A percentile compares a stretch with the other conserved stretches of the same genome.
Evolutionary conservation across 2,797 vertebrate species (phyloP).

Genomic region (Dicrostonyx torquatus): DNA sequence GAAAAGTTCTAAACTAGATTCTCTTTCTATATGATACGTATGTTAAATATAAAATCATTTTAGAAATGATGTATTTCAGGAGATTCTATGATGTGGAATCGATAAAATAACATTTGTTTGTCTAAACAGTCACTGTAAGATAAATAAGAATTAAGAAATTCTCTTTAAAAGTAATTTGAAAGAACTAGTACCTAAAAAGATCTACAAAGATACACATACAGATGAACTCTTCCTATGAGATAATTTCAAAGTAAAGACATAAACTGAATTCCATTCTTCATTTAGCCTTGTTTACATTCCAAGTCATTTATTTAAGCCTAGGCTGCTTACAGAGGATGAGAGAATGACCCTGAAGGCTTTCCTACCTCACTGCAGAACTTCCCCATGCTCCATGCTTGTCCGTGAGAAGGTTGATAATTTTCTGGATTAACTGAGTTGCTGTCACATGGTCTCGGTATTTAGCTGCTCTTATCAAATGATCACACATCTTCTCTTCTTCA

Average conservation of each 20-base stretch:
- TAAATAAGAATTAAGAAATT: constrained; percentile 1
- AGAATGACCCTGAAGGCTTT: background rate
- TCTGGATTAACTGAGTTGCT: constrained; percentile 96
- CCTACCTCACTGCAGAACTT: constrained; percentile 92
- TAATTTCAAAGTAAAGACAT: constrained; percentile 51
- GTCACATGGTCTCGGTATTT: constrained; percentile 98
- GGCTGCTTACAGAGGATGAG: background rate
- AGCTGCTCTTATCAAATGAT: constrained; percentile 97
- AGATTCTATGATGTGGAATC: background rate
- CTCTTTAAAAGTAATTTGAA: constrained; percentile 18
- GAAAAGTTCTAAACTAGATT: constrained; percentile 32
- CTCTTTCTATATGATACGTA: background rate
- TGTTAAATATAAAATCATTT: background rate
- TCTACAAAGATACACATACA: background rate
- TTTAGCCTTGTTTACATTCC: constrained; percentile 40
- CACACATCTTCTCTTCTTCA: constrained; percentile 99
- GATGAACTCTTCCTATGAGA: constrained; percentile 16
- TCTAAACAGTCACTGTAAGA: constrained; percentile 48
- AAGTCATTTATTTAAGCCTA: constrained; percentile 30
- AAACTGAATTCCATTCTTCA: constrained; percentile 48
- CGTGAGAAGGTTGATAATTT: constrained; percentile 97
- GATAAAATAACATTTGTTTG: constrained; percentile 20
- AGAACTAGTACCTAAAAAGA: constrained; percentile 11
- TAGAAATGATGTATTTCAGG: background rate
- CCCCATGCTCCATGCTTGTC: constrained; percentile 99